A percentile compares a stretch with the other conserved stretches of the same genome.
Conservation (phyloP, 2,888 invertebrate species). For the Rosalia funebris region DNA sequence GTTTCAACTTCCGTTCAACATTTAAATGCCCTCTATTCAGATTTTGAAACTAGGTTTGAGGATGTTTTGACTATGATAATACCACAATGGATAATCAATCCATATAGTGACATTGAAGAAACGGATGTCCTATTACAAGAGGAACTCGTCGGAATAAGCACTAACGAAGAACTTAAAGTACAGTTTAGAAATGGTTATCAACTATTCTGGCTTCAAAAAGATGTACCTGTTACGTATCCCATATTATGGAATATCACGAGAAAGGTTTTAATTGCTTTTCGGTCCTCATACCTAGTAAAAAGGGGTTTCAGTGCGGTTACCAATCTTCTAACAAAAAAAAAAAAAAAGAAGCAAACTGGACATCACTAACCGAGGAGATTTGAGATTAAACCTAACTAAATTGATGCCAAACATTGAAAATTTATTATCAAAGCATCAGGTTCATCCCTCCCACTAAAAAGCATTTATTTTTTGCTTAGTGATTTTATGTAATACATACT, state of each 20-base stretch:
- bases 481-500: no score
- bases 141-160: background rate
- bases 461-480: no score
- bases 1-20: constrained; percentile 45
- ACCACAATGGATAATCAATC: constrained; percentile 23
- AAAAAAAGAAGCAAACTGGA: constrained; percentile 7
- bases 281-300: no score
- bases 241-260: no score
- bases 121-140: constrained; percentile 24
- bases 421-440: no score
- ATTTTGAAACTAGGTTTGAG: constrained; percentile 48
- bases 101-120: constrained; percentile 24
- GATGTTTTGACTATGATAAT: constrained; percentile 45
- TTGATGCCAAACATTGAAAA: no score
- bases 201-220: background rate
- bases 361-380: no score
- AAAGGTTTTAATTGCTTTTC: no score
- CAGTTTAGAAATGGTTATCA: background rate
- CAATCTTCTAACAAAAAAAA: constrained; percentile 1
- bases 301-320: no score
- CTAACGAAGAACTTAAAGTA: background rate
- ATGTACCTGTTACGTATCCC: background rate
- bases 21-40: constrained; percentile 47
- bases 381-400: no score
- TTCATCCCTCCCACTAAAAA: constrained; percentile 15